Conservation (phyloP, 2,888 invertebrate genomes). For the Caenorhabditis sp. region DNA sequence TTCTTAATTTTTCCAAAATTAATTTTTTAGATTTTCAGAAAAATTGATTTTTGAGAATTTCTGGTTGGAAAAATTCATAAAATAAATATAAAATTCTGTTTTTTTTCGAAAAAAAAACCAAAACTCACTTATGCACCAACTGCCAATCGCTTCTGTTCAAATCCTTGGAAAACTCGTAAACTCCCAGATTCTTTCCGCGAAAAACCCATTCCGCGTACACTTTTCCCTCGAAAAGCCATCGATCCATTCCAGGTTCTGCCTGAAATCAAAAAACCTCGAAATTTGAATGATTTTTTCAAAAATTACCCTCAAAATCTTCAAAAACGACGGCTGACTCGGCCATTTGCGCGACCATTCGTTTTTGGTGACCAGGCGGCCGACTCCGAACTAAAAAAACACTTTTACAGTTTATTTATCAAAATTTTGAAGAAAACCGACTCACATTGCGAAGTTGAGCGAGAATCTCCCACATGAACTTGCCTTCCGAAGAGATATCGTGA, state of each 20-base stretch:
- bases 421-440: too few species aligned
- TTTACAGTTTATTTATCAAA: too few species aligned
- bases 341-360: slow-evolving; percentile 82
- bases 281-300: not conserved
- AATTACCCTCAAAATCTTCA: slow-evolving; percentile 75
- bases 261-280: slow-evolving; percentile 35
- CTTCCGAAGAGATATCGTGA: slow-evolving; percentile 79
- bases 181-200: slow-evolving; percentile 78
- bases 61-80: too few species aligned
- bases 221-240: slow-evolving; percentile 78
- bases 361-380: slow-evolving; percentile 80
- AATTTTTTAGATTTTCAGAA: too few species aligned
- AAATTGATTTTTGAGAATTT: too few species aligned
- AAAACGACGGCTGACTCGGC: slow-evolving; percentile 81
- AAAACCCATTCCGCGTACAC: slow-evolving; percentile 81
- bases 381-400: slow-evolving; percentile 73
- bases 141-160: slow-evolving; percentile 82
- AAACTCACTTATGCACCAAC: slow-evolving; percentile 76
- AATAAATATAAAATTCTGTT: not conserved
- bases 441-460: slow-evolving; percentile 77
- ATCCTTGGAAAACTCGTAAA: slow-evolving; percentile 79
- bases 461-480: slow-evolving; percentile 82
- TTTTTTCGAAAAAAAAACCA: slow-evolving; percentile 1
- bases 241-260: slow-evolving; percentile 81
- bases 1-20: too few species aligned